These are phyloP conservation scores for Brevipalpus yothersi DNA, from an alignment of 1,140 invertebrate species.

Conservation along the genomic window DNA sequence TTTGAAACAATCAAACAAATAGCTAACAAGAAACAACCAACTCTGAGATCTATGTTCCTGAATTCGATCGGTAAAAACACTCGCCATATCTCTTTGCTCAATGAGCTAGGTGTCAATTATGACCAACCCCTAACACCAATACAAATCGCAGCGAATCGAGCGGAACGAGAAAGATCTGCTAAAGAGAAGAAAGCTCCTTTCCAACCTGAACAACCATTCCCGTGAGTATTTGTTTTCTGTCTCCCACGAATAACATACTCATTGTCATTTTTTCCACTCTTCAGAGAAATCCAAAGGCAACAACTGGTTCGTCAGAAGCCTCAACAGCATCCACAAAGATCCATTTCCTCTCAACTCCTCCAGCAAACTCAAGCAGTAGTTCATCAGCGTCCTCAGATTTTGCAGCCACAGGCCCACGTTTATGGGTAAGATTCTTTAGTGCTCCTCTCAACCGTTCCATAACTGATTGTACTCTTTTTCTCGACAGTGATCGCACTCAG, in stretches of 20 bases:
- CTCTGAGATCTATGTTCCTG: conserved; percentile 37
- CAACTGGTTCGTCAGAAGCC: background rate
- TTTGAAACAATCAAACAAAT: conserved; percentile 55
- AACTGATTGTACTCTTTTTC: background rate
- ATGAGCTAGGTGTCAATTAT: conserved; percentile 57
- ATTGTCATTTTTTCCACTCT: background rate
- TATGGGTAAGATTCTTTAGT: background rate
- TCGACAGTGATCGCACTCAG: background rate
- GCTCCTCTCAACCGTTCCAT: background rate
- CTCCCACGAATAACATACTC: background rate
- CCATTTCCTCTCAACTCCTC: background rate
- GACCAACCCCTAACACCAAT: conserved; percentile 56
- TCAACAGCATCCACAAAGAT: background rate
- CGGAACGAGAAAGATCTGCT: conserved; percentile 62
- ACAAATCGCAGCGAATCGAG: conserved; percentile 53
- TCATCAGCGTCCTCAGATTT: background rate
- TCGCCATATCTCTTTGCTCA: conserved; percentile 53
- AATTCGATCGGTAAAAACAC: conserved; percentile 26
- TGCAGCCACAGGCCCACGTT: background rate
- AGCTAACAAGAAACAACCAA: conserved; percentile 33
- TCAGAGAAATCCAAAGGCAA: background rate
- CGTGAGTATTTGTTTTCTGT: background rate
- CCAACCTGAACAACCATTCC: conserved; percentile 14
- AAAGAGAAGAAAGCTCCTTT: conserved; percentile 23
- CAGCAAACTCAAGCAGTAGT: background rate